Evolutionary conservation across 2,888 invertebrate genomes (phyloP).

Genomic region (Nemurella pictetii): DNA sequence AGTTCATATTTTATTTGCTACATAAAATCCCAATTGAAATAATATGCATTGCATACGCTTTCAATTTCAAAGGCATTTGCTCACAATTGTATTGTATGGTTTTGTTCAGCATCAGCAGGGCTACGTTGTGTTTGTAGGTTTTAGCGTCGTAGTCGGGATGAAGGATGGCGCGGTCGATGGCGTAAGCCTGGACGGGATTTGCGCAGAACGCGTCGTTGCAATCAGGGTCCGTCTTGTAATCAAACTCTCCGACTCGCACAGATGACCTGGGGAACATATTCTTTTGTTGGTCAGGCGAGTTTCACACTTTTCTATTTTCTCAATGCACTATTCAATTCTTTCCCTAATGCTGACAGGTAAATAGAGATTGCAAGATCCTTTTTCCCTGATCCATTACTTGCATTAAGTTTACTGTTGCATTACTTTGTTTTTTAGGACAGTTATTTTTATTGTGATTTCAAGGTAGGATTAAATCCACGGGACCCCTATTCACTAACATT

Average conservation of each 20-base stretch:
- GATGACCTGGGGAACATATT: constrained; percentile 61
- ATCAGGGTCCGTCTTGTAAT: constrained; percentile 71
- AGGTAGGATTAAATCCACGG: too few species aligned
- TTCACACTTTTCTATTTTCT: too few species aligned
- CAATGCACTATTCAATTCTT: too few species aligned
- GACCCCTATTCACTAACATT: too few species aligned
- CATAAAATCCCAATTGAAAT: too few species aligned
- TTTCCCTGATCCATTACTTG: too few species aligned
- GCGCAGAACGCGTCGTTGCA: constrained; percentile 77
- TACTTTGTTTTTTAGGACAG: too few species aligned
- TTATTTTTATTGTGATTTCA: too few species aligned
- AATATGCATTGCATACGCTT: background rate
- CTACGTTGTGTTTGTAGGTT: constrained; percentile 67
- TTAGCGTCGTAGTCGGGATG: constrained; percentile 70
- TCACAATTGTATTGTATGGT: constrained; percentile 68
- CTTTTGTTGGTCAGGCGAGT: background rate
- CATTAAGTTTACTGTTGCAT: too few species aligned
- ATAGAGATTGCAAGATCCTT: too few species aligned
- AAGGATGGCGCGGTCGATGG: constrained; percentile 73
- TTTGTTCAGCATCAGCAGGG: constrained; percentile 69
- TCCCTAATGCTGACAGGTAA: too few species aligned
- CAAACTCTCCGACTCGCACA: constrained; percentile 75
- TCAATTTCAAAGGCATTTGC: too few species aligned
- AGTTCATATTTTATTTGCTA: background rate
- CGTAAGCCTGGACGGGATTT: constrained; percentile 68